Evolutionary conservation across 2,797 vertebrate genomes (phyloP).

Genomic region (Taeniopygia guttata): DNA sequence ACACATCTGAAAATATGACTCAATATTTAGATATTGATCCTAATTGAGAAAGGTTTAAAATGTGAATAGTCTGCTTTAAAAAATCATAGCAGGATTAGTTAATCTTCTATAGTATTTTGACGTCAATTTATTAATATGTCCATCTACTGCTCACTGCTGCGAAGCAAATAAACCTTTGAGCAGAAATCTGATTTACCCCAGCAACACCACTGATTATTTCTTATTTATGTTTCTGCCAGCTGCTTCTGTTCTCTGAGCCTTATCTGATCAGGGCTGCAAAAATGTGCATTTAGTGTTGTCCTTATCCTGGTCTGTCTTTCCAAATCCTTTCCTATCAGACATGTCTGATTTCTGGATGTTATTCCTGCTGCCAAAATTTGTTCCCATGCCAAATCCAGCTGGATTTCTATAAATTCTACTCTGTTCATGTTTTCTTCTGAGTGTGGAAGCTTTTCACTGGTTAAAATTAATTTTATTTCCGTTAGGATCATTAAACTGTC

Average conservation of each 20-base stretch:
- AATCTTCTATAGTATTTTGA: neutral
- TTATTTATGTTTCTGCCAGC: slow-evolving; percentile 26
- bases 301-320: neutral
- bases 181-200: neutral
- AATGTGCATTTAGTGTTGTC: slow-evolving; percentile 13
- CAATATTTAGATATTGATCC: neutral
- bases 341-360: neutral
- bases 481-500: neutral
- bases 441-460: neutral
- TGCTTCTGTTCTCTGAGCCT: neutral
- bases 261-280: slow-evolving; percentile 12
- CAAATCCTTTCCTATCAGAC: neutral
- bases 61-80: neutral
- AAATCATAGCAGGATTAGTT: neutral
- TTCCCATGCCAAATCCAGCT: neutral
- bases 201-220: neutral
- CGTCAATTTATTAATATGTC: neutral
- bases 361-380: neutral
- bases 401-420: neutral
- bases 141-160: neutral
- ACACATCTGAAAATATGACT: neutral
- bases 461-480: neutral
- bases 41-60: neutral
- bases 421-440: neutral
- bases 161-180: neutral